Base-by-base conservation (phyloP, 30 jellyfish, hydroid and myxozoan genomes). In the Chironex yamaguchii region DNA sequence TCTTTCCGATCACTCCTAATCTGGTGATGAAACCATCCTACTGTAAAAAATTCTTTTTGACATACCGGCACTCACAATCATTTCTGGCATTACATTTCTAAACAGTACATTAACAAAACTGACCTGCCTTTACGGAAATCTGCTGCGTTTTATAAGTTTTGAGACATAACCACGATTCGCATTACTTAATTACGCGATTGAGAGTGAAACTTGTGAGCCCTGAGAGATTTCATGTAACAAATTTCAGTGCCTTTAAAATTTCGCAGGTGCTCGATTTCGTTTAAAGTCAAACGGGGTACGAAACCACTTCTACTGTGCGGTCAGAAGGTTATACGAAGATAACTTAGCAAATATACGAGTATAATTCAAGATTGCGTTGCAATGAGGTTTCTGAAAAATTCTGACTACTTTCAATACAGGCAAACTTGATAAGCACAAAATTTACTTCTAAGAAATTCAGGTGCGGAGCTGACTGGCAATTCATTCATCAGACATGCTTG, bases 221-320 rank as follows among this genome's bases (percentile, higher is more conserved):
- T 42, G 58, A 17, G 58, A 6, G 58, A 42, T 42, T 42, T 42
- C 58, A 42, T 42, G 58, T 42, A 42, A 42, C 58, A 42, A 42
- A 42, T 42, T 42, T 42, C 58, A 42, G 58, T 42, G 58, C 58
- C 58, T 42, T 42, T 42, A 42, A 42, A 42, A 42, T 42, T 42
- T 42, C 58, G 58, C 58, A 42, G 58, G 58, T 42, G 58, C 58
- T 42, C 58, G 9, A 42, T 42, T 42, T 42, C 58, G n/a, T 42
- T 9, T 6, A 42, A 17, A 42, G 58, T 42, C 58, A 42, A 42
- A 42, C 58, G 58, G 58, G 58, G 58, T 17, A 42, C 58, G 17
- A 42, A 42, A 42, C 58, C 58, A 42, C 58, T 42, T 9, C 58
- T 42, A 42, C 58, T 42, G 58, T 42, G 58, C 58, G 58, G 58